Base-by-base conservation (phyloP, 2,113 vertebrate genomes). In the Corydoras maculifer region DNA sequence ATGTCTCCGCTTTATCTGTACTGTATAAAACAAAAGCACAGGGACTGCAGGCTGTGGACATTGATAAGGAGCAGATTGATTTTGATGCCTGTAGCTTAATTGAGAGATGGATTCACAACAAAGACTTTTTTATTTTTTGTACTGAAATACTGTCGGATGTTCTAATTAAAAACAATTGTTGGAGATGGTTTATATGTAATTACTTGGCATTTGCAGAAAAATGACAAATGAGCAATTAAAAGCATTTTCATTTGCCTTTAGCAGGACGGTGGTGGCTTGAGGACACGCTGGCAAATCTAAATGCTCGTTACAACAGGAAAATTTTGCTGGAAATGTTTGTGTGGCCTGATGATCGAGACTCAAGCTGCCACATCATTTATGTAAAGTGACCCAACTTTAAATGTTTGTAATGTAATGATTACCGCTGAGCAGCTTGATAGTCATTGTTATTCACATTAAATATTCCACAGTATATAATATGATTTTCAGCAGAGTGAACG, bases 311-410 rank as follows among this genome's bases (percentile, higher is more conserved):
- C 79, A 93, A 96, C 87, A 92, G 91, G 82, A 94, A 94, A 12
- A 84, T 92, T 58, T 84, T 99, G 73, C 84, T 98, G 8, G 94
- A 97, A 75, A 91, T 97, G 88, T 95, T 95, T 11, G 89, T 99
- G 69, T 97, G 96, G 94, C 94, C 92, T 0, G 96, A 98, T 0
- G 94, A 98, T 81, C 86, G 85, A 13, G 92, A 99, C 84, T 98
- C 97, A 80, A 93, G 86, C 78, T 89, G 87, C 6, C 90, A 97
- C 75, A 91, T 97, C 77, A 94, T 99, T 82, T 93, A 96, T 70
- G 97, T 98, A 90, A 80, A 91, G 9, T 6, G 15, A 59, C 58
- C 9, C 0, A n/a, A 15, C 62, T 50, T n/a, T 25, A 6, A 72
- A 5, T 9, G 29, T 2, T 35, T 30, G 18, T 68, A 25, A 25